These are phyloP conservation scores for Drosophila tristis DNA, from an alignment of 1,140 invertebrate species.

Conservation along the genomic window DNA sequence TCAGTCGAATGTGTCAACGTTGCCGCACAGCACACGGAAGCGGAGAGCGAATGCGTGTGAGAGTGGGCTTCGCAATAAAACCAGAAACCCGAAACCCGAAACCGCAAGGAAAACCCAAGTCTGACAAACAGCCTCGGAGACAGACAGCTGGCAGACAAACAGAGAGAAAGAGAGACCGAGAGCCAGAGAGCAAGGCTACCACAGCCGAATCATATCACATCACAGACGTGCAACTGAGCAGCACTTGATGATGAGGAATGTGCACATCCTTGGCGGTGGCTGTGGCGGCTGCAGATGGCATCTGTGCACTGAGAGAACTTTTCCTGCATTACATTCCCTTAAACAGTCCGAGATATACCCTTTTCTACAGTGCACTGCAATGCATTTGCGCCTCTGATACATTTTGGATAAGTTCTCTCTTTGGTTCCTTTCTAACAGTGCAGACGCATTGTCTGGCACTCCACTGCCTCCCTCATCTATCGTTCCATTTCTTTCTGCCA, in stretches of 20 bases:
- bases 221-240: slow-evolving; percentile 65
- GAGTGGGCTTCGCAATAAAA: slow-evolving; percentile 35
- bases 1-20: slow-evolving; percentile 57
- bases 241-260: slow-evolving; percentile 72
- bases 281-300: slow-evolving; percentile 42
- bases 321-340: not conserved
- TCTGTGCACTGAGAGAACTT: slow-evolving; percentile 21
- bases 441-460: slow-evolving; percentile 9
- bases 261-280: slow-evolving; percentile 53
- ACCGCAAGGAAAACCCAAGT: slow-evolving; percentile 24
- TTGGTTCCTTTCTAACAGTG: not conserved
- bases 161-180: slow-evolving; percentile 5
- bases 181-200: slow-evolving; percentile 47
- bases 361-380: not conserved
- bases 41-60: slow-evolving; percentile 1
- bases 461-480: not conserved
- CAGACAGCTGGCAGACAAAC: slow-evolving; percentile 3
- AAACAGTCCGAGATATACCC: not conserved
- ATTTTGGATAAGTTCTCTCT: not conserved
- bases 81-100: slow-evolving; percentile 24
- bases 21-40: not conserved
- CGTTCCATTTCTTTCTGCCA: slow-evolving; percentile 10
- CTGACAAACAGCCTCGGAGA: slow-evolving; percentile 27
- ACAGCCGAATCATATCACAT: slow-evolving; percentile 61
- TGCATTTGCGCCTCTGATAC: not conserved